These are phyloP conservation scores for Apotomis capreana DNA, from an alignment of 2,888 invertebrate genomes.

Conservation along the genomic window DNA sequence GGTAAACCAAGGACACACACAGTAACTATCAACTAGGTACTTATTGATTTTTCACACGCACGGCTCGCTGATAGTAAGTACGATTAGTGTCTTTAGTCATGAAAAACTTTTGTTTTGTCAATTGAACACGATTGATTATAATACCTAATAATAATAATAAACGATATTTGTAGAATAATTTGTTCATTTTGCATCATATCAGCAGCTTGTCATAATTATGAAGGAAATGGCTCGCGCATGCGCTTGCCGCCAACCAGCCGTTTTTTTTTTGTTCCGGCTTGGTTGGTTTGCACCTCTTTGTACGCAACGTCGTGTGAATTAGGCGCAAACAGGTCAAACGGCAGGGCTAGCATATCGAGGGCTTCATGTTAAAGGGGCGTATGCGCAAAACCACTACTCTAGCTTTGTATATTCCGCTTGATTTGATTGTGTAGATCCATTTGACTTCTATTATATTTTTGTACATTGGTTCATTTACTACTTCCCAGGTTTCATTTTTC, in stretches of 20 bases:
- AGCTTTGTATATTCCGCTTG: too few relatives aligned
- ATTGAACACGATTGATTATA: not conserved
- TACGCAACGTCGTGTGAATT: too few relatives aligned
- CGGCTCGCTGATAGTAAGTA: not conserved
- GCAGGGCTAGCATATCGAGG: too few relatives aligned
- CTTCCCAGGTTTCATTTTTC: too few relatives aligned
- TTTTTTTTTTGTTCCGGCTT: not conserved
- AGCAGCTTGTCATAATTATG: conserved; percentile 1
- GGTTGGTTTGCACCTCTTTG: too few relatives aligned
- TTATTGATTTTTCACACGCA: conserved; percentile 21
- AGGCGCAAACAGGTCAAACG: too few relatives aligned
- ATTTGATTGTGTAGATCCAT: too few relatives aligned
- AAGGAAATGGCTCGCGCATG: conserved; percentile 18
- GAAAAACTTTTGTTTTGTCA: not conserved
- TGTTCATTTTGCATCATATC: not conserved
- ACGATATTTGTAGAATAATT: not conserved
- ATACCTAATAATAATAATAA: not conserved
- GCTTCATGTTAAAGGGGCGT: too few relatives aligned
- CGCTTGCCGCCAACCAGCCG: not conserved
- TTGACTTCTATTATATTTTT: too few relatives aligned
- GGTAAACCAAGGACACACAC: not conserved
- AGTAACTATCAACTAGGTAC: conserved; percentile 2
- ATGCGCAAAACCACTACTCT: too few relatives aligned
- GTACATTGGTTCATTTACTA: too few relatives aligned
- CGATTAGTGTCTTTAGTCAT: not conserved